Base-by-base conservation (phyloP, 2,113 vertebrate species). In the Prunella himalayana region DNA sequence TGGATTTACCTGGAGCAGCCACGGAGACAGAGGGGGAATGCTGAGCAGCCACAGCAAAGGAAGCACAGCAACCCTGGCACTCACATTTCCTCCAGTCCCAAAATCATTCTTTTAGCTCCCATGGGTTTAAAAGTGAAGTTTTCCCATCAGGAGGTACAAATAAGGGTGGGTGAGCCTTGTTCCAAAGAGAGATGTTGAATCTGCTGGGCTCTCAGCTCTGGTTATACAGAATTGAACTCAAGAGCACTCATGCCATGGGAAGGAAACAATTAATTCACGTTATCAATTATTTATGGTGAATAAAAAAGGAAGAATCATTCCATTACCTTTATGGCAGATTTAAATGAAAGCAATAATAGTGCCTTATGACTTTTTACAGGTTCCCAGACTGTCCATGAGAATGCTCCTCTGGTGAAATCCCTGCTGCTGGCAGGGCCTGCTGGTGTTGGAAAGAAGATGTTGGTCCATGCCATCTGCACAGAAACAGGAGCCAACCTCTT, bases 401-500 rank as follows among this genome's bases (percentile, higher is more conserved):
- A 98, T 6, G 98, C 98, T 13, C 99, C 98, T 6, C 9, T 98
- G 80, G 97, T 98, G 91, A 98, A 98, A 82, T 96, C 98, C 2
- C 50, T 99, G 86, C 77, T 99, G 70, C 85, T 99, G 88, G 97
- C 97, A 0, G 99, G 99, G 37, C 98, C 98, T 0, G 10, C 96
- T 1, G 98, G 98, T 1, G 98, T 99, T 8, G 99, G 98, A 5
- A 99, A 99, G 97, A 98, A 98, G 65, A 98, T 98, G 98, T 94
- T 99, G 88, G 97, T 99, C 27, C 98, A 99, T 8, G 98, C 98
- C 82, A 96, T 98, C 90, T 99, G 98, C 93, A 99, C 98, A 0
- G 98, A 99, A 96, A 98, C 98, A 0, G 98, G 99, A 71, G 98
- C 99, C 77, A 99, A 98, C 94, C 98, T 99, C 92, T 99, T 99